Percentiles rank a stretch among this genome's conserved stretches.
phyloP scores from a whole-genome alignment of 2,888 invertebrate genomes.

The Acleris cristana region DNA sequence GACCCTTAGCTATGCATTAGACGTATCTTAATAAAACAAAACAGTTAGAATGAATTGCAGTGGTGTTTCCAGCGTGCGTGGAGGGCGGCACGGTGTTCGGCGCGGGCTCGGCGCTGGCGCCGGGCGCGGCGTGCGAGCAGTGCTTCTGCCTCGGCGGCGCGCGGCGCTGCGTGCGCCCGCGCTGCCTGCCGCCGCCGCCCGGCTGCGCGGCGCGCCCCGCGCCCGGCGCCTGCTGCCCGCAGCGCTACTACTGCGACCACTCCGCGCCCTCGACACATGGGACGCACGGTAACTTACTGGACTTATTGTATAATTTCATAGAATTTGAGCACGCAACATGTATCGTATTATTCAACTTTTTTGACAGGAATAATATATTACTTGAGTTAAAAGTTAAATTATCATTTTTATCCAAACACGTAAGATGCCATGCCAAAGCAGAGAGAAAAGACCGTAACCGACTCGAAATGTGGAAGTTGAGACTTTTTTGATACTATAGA shows the following conservation, averaged over 20 bases:
- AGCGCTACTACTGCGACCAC: slow-evolving; percentile 87
- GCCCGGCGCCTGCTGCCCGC: slow-evolving; percentile 90
- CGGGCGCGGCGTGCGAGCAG: slow-evolving; percentile 91
- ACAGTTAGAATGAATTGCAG: slow-evolving; percentile 5
- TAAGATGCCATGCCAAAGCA: no score
- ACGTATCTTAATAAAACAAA: no score
- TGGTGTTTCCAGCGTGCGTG: slow-evolving; percentile 84
- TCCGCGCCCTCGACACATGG: slow-evolving; percentile 48
- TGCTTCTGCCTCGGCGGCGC: slow-evolving; percentile 92
- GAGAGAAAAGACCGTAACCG: no score
- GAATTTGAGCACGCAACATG: no score
- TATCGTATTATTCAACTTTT: no score
- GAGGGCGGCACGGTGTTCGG: slow-evolving; percentile 89
- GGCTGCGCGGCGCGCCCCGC: slow-evolving; percentile 87
- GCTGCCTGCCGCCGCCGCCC: slow-evolving; percentile 89
- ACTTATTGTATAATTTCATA: background rate
- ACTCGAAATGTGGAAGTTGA: no score
- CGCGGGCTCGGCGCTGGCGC: slow-evolving; percentile 92
- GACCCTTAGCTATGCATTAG: no score
- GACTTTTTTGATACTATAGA: no score
- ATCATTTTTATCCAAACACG: no score
- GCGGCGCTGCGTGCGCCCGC: slow-evolving; percentile 90
- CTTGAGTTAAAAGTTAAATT: no score
- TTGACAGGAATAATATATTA: no score
- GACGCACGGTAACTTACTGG: slow-evolving; percentile 48